Base-by-base conservation (phyloP, 2,888 invertebrate species). In the Panopea generosa region DNA sequence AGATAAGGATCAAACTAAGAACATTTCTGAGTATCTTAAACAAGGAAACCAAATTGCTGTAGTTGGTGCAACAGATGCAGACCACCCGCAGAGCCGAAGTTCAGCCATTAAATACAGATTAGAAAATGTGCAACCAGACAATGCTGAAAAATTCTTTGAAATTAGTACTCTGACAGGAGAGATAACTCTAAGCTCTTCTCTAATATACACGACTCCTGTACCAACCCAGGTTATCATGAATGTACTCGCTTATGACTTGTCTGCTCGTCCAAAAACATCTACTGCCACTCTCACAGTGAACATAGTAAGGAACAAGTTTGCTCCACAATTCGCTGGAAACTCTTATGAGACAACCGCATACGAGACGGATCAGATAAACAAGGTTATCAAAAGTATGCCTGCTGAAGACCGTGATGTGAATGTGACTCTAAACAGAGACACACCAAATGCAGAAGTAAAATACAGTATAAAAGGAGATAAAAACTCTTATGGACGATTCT, bases 371-470 rank as follows among this genome's bases (percentile, higher is more conserved):
- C 62, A 38, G 2, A 49, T 72, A 38, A 73, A 75, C 7, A 60
- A 9, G 1, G 29, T 38, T 11, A 11, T 85, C 6, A 9, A 26
- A 22, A 67, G 22, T 9, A 43, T 83, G 0, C 33, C 68, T 47
- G 86, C 85, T 7, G 55, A 33, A n/a, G 86, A 86, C 66, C 20
- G 20, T n/a, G 86, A 86, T 50, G 24, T 9, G 7, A 24, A 59
- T 16, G 65, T 52, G 16, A 43, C 56, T 16, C 61, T 74, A 0
- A 85, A 78, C 59, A 50, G n/a, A n/a, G 47, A 87, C 83, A 87
- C 86, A 22, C 86, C 87, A 4, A 88, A 88, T 80, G 81, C 86
- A 22, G 38, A 77, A 18, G 47, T 87, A 6, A 26, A 52, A 14
- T 88, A 80, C 63, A 29, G 33, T 0, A 43, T 82, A 11, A 40